These are phyloP conservation scores for Hemibagrus guttatus DNA, from an alignment of 2,797 vertebrate species.

Conservation along the genomic window DNA sequence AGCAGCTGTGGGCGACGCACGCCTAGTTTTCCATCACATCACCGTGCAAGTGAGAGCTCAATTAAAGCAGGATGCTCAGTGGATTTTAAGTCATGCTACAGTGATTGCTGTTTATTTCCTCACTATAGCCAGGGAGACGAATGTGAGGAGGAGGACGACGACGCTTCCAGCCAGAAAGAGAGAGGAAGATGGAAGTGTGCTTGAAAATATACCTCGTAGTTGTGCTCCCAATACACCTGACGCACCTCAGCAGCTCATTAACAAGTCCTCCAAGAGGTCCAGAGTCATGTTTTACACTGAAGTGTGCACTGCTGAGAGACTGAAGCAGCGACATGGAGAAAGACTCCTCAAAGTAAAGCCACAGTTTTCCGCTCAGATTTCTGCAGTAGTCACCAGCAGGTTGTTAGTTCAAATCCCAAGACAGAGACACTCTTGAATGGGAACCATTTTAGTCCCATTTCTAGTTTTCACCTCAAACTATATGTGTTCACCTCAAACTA, in stretches of 20 bases:
- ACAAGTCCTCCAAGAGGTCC: constrained; percentile 20
- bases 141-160: constrained; percentile 11
- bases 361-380: not conserved
- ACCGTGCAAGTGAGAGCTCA: constrained; percentile 56
- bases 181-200: not conserved
- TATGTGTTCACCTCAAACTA: too few relatives aligned
- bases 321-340: constrained; percentile 1
- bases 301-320: not conserved
- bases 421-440: not conserved
- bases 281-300: not conserved
- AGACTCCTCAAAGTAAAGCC: not conserved
- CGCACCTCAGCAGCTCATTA: constrained; percentile 25
- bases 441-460: not conserved
- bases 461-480: not conserved
- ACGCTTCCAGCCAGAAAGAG: not conserved
- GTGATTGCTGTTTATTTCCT: constrained; percentile 60
- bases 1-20: constrained; percentile 43
- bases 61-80: constrained; percentile 56
- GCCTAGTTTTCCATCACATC: constrained; percentile 54
- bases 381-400: not conserved
- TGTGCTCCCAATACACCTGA: constrained; percentile 13
- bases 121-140: constrained; percentile 15
- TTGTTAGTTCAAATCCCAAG: not conserved
- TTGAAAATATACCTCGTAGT: constrained; percentile 16
- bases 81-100: constrained; percentile 62